These are phyloP conservation scores for Ylistrum balloti DNA, from an alignment of 1,140 invertebrate genomes.

Conservation along the genomic window DNA sequence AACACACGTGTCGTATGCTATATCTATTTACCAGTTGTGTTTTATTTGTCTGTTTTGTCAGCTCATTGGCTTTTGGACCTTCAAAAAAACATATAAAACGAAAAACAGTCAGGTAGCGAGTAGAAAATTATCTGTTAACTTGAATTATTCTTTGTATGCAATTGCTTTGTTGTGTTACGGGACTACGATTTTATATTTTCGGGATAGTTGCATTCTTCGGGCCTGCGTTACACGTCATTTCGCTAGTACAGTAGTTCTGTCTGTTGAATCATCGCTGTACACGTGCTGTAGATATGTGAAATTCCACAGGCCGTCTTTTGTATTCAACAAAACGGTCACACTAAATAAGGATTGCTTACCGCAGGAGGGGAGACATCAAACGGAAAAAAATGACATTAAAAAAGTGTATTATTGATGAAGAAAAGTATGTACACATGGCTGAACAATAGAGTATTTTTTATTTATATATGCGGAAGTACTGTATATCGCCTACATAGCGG, in stretches of 20 bases:
- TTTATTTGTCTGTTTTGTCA: too few species aligned
- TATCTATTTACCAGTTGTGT: too few species aligned
- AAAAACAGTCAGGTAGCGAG: too few species aligned
- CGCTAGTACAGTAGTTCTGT: not conserved
- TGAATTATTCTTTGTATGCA: too few species aligned
- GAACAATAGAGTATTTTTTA: not conserved
- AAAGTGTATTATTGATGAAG: not conserved
- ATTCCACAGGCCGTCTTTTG: not conserved
- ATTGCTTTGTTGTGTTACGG: not conserved
- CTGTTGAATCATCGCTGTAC: slow-evolving; percentile 1
- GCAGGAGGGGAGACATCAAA: too few species aligned
- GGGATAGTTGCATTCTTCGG: not conserved
- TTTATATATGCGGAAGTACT: not conserved
- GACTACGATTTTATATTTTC: not conserved
- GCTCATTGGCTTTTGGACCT: too few species aligned
- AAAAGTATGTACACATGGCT: not conserved
- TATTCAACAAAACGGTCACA: not conserved
- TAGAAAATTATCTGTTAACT: too few species aligned
- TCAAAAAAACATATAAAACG: too few species aligned
- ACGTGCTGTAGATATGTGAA: slow-evolving; percentile 33
- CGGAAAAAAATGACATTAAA: not conserved
- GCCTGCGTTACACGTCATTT: not conserved
- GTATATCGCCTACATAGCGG: not conserved
- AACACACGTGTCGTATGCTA: too few species aligned
- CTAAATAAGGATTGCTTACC: not conserved